A percentile compares a stretch with the other conserved stretches of the same genome.
phyloP scores from a whole-genome alignment of 2,888 invertebrate species.

The Caenorhabditis japonica region DNA sequence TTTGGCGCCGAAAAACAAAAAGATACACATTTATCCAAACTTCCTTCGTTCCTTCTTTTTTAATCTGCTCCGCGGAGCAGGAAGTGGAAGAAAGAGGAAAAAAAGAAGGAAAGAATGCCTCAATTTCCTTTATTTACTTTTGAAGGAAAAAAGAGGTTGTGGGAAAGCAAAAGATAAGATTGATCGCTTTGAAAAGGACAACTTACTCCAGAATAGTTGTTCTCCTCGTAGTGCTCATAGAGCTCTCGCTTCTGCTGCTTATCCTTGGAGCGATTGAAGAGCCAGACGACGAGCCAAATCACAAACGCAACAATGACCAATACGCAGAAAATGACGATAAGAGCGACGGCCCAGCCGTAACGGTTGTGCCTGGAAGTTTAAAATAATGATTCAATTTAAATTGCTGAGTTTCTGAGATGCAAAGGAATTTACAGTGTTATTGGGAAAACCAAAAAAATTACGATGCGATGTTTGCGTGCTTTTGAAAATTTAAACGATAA shows the following conservation, averaged over 20 bases:
- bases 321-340: conserved; percentile 66
- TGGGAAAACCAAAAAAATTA: no score
- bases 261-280: conserved; percentile 62
- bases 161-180: conserved; percentile 9
- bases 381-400: background rate
- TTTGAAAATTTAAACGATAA: no score
- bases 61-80: conserved; percentile 21
- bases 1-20: conserved; percentile 17
- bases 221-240: conserved; percentile 52
- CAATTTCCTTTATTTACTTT: no score
- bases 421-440: no score
- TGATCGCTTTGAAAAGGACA: no score
- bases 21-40: conserved; percentile 32
- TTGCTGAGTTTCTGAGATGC: background rate
- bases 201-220: conserved; percentile 50
- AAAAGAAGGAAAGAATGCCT: no score
- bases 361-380: conserved; percentile 57
- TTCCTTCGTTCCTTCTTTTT: background rate
- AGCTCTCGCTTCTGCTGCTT: conserved; percentile 59
- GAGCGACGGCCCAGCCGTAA: conserved; percentile 69
- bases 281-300: conserved; percentile 65
- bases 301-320: conserved; percentile 63
- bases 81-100: background rate
- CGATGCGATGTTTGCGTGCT: no score
- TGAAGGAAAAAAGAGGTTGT: background rate